phyloP scores from a whole-genome alignment of 2,888 invertebrate species.

The Venusia cambrica region DNA sequence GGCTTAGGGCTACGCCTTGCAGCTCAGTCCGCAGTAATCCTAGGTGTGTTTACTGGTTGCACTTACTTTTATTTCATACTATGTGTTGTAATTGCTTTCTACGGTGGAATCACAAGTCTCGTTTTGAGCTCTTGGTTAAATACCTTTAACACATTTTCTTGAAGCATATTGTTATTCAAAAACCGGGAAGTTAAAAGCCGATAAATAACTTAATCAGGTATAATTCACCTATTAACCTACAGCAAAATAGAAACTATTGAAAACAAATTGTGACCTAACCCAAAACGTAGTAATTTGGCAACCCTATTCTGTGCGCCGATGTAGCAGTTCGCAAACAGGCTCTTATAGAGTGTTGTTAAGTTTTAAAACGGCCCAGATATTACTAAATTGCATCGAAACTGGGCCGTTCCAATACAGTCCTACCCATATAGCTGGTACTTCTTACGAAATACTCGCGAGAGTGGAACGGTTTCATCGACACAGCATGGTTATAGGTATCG shows the following conservation, averaged over 20 bases:
- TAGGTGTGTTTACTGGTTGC: constrained; percentile 1
- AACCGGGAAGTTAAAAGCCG: no score
- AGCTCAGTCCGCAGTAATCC: constrained; percentile 11
- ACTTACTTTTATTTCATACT: constrained; percentile 3
- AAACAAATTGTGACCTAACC: no score
- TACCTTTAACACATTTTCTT: no score
- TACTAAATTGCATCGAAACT: constrained; percentile 8
- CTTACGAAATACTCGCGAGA: no score
- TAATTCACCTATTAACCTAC: no score
- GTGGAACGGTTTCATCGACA: no score
- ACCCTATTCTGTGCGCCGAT: constrained; percentile 1
- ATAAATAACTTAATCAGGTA: no score
- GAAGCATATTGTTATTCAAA: no score
- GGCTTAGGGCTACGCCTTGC: constrained; percentile 21
- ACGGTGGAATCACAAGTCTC: not conserved
- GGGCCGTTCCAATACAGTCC: not conserved
- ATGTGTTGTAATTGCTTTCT: constrained; percentile 1
- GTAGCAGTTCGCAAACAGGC: constrained; percentile 5
- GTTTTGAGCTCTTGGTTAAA: no score
- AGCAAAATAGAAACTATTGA: no score
- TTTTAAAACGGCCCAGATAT: constrained; percentile 15
- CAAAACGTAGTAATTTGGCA: not conserved
- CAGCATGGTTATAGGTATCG: no score
- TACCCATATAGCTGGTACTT: no score
- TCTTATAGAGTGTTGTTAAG: constrained; percentile 11